Evolutionary conservation across 2,113 vertebrate species (phyloP), one percentile per base, ranked within the genome.

Genomic region (Pao palembangensis): DNA sequence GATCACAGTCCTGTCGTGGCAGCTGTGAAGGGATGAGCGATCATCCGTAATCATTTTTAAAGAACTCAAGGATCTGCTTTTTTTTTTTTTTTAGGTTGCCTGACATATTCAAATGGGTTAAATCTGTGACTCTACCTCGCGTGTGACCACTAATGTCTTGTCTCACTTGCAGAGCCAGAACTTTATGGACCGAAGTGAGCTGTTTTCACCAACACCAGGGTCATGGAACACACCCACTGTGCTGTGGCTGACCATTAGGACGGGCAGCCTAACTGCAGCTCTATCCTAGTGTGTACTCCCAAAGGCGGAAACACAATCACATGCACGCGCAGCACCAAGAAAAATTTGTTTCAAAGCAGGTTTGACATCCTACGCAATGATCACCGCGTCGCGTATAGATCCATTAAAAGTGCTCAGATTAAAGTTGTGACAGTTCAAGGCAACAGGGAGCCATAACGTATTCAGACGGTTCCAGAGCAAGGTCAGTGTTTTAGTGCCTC

Each of bases 341-440:
- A 47, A 47, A 47, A 47, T 47, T 47, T 25, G 44, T 52, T 52
- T 55, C 55, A 64, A 42, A 43, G 44, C 62, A 67, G 61, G 79
- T 46, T 63, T 59, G 44, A 63, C 44, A 38, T 75, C 61, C 70
- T 78, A 64, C 59, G 42, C 75, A 62, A 69, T 60, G 59, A 84
- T 74, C 61, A 58, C 25, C 17, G 43, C 73, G 51, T 58, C 56
- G 69, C 68, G 58, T 79, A 85, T 84, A 76, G 86, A 88, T 80
- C 78, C 82, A 87, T 90, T 88, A 84, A 64, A 88, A 89, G 88
- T 87, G 79, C 71, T 76, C 65, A 51, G 81, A 87, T 86, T 85
- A 80, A 88, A 88, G 88, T 90, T 88, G 81, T 88, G 90, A 86
- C 84, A 90, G 85, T 90, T 92, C 90, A 92, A 88, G 89, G 90